Evolutionary conservation across 1,140 invertebrate genomes (phyloP).

Genomic region (Aphaenogaster floridana): DNA sequence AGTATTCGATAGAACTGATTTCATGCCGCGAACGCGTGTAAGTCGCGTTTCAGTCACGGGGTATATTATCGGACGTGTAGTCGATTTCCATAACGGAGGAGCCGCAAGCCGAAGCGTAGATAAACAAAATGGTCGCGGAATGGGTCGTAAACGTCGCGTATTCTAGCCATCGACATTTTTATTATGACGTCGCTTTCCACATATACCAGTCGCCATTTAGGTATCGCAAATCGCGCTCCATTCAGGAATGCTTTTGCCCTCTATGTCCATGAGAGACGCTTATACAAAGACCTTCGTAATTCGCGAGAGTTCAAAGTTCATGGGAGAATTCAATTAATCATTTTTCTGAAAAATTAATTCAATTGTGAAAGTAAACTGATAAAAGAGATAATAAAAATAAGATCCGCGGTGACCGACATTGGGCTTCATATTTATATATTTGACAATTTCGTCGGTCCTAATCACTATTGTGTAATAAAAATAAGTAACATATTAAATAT

Average conservation of each 20-base stretch:
- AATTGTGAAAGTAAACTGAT: background rate
- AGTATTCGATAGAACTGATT: slow-evolving; percentile 11
- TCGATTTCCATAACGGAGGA: background rate
- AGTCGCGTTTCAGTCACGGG: slow-evolving; percentile 1
- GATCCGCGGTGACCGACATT: too few species aligned
- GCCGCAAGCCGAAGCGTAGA: background rate
- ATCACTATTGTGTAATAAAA: too few species aligned
- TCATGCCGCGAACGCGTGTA: slow-evolving; percentile 7
- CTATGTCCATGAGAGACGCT: background rate
- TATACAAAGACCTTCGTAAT: background rate
- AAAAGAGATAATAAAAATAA: background rate
- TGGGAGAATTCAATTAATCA: background rate
- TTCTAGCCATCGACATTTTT: slow-evolving; percentile 30
- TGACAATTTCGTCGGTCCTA: too few species aligned
- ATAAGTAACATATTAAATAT: background rate
- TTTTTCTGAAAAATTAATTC: background rate
- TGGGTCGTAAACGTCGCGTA: slow-evolving; percentile 32
- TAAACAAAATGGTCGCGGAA: slow-evolving; percentile 42
- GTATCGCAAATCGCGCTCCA: background rate
- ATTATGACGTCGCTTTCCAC: background rate
- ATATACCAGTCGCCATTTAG: background rate
- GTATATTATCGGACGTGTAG: slow-evolving; percentile 11
- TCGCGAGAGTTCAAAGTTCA: background rate
- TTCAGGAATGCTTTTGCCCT: background rate
- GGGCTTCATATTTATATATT: too few species aligned